A percentile compares a stretch with the other conserved stretches of the same genome.
phyloP scores from a whole-genome alignment of 2,797 vertebrate genomes.

The Etheostoma nigrum region DNA sequence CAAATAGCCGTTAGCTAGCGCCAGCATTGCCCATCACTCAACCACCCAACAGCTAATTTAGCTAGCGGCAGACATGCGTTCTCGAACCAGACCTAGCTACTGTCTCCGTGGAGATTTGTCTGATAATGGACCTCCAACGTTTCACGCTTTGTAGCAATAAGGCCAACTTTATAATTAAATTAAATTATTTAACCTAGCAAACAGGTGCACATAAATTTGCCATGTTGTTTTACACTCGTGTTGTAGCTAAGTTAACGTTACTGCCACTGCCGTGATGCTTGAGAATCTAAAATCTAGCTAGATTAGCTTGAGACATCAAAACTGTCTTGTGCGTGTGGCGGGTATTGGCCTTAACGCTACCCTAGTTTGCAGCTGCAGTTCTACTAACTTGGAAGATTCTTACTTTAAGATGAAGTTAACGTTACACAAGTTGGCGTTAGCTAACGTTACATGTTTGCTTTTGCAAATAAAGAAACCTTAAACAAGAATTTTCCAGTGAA shows the following conservation, averaged over 20 bases:
- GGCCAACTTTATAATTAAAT: neutral
- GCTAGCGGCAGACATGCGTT: neutral
- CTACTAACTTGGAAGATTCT: no score
- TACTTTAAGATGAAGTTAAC: no score
- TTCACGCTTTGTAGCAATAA: neutral
- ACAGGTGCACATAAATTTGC: neutral
- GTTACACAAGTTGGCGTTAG: no score
- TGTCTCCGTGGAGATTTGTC: neutral
- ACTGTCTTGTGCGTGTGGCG: no score
- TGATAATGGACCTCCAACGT: neutral
- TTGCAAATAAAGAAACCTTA: no score
- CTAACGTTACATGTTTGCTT: no score
- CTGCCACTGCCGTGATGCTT: neutral
- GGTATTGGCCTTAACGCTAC: no score
- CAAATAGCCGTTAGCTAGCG: slow-evolving; percentile 24
- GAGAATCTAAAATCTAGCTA: neutral
- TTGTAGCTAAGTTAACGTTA: no score
- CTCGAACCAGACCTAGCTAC: no score
- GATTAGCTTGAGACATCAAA: neutral
- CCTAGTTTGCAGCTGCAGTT: no score
- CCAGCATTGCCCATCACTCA: neutral
- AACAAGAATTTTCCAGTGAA: no score
- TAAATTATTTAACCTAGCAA: neutral
- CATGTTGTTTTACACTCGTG: neutral
- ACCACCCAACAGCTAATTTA: neutral